Conservation (phyloP, 2,113 vertebrate genomes). For the Genyomyrus donnyi region DNA sequence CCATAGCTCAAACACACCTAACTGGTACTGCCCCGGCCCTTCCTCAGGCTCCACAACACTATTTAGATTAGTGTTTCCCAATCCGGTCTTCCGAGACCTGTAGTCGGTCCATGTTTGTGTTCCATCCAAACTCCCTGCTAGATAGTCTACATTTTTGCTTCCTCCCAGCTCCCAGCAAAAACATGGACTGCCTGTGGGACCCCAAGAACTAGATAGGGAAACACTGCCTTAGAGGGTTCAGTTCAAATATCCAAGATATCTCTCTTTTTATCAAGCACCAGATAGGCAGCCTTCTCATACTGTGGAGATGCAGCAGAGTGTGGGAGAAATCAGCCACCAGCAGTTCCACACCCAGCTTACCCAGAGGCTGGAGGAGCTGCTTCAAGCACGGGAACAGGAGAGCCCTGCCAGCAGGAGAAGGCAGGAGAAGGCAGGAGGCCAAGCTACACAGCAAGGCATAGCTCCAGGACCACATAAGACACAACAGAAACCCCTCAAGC, state of each 20-base stretch:
- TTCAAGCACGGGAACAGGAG: conserved; percentile 33
- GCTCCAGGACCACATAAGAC: neutral
- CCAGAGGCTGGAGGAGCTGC: conserved; percentile 39
- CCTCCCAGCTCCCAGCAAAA: neutral
- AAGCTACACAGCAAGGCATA: neutral
- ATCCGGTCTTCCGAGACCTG: neutral
- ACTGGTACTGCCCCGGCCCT: neutral
- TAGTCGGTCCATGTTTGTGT: neutral
- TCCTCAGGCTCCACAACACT: neutral
- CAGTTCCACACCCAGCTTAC: conserved; percentile 44
- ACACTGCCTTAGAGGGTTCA: neutral
- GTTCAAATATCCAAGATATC: neutral
- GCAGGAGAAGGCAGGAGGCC: neutral
- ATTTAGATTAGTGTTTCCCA: neutral
- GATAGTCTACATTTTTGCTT: neutral
- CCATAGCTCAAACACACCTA: neutral
- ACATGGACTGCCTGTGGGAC: neutral
- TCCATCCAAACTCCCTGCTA: neutral
- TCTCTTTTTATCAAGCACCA: neutral
- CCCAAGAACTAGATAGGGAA: neutral
- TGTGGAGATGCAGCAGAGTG: neutral
- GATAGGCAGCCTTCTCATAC: conserved; percentile 11
- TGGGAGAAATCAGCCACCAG: conserved; percentile 31
- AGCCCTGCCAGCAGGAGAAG: neutral
- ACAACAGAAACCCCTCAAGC: neutral